These are phyloP conservation scores for Pyrocoelia pectoralis DNA, from an alignment of 2,888 invertebrate genomes.

Conservation along the genomic window DNA sequence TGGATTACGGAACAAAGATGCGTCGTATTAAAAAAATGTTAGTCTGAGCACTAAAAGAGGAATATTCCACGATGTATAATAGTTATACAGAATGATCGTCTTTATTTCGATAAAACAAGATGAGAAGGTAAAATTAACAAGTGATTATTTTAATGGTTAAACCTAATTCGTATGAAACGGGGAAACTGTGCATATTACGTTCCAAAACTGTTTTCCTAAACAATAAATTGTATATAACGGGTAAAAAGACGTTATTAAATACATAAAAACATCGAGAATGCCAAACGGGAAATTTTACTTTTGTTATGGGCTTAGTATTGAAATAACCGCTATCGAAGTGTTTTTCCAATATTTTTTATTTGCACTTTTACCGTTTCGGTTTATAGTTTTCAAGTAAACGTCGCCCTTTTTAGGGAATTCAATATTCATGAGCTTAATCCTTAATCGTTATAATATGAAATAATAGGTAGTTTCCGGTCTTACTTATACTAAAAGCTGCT, in stretches of 20 bases:
- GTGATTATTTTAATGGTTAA: no score
- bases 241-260: not conserved
- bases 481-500: not conserved
- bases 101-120: no score
- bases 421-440: not conserved
- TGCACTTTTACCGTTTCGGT: not conserved
- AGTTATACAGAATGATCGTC: no score
- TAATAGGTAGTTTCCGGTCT: not conserved
- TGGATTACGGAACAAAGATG: no score
- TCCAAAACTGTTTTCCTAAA: not conserved
- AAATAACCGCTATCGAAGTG: not conserved
- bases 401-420: not conserved
- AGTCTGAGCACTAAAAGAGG: no score
- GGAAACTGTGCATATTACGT: no score
- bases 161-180: no score
- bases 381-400: not conserved
- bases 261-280: constrained; percentile 1
- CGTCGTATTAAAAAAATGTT: no score
- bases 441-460: not conserved
- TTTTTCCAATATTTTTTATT: not conserved
- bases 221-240: not conserved
- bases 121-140: no score
- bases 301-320: not conserved
- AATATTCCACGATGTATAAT: no score
- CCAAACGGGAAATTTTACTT: not conserved